A percentile compares a stretch with the other conserved stretches of the same genome.
Evolutionary conservation across 92 coral and sea anemone species (phyloP).

Genomic region (Nematostella vectensis): DNA sequence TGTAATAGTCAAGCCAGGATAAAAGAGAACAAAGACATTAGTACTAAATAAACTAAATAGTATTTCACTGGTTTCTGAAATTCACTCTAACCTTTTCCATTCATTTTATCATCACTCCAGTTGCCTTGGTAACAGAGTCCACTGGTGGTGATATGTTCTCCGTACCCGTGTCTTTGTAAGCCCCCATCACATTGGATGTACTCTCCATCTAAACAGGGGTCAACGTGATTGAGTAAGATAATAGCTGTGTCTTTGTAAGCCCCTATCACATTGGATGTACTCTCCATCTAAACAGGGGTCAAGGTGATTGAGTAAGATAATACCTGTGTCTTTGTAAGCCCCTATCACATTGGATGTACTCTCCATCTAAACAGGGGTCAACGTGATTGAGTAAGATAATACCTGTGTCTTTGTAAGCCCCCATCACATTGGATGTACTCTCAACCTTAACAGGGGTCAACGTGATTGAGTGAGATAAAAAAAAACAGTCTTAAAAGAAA

Average conservation of each 20-base stretch:
- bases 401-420: conserved; percentile 80
- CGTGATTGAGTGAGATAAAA: too few species aligned
- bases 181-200: conserved; percentile 74
- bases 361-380: conserved; percentile 89
- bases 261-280: conserved; percentile 66
- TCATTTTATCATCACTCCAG: conserved; percentile 93
- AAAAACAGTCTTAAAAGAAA: too few species aligned
- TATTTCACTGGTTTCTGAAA: too few species aligned
- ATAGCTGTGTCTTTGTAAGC: conserved; percentile 75
- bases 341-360: conserved; percentile 66
- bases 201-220: conserved; percentile 87
- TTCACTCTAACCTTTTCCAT: conserved; percentile 63
- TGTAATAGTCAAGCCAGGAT: too few species aligned
- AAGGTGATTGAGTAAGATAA: too few species aligned
- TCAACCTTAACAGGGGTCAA: conserved; percentile 75
- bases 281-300: conserved; percentile 91
- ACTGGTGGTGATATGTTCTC: conserved; percentile 60
- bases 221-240: too few species aligned
- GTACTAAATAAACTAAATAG: too few species aligned
- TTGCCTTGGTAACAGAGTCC: conserved; percentile 76
- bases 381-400: too few species aligned
- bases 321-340: conserved; percentile 80
- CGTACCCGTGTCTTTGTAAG: conserved; percentile 77
- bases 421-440: conserved; percentile 74
- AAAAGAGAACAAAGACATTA: too few species aligned